Evolutionary conservation across 2,797 vertebrate genomes (phyloP), one percentile per base, ranked within the genome.

Genomic region (Monodelphis domestica): DNA sequence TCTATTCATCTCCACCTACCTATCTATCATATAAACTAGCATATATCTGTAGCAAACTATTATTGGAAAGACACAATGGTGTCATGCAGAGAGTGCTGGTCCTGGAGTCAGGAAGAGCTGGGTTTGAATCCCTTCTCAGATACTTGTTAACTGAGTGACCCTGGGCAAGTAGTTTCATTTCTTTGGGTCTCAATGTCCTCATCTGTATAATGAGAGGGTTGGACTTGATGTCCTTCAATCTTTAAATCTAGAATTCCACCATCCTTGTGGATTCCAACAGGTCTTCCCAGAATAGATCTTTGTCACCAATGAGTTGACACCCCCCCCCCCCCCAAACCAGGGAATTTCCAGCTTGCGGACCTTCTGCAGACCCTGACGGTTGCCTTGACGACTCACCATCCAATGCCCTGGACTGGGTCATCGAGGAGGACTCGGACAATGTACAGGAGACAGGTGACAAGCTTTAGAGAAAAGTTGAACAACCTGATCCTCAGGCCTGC

Each of bases 401-500:
- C 98, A 0, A 98, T 98, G n/a, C 98, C 98, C 97, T 98, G 98
- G 90, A 96, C 97, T 0, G 99, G 99, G 96, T 99, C 99, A 55
- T 99, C 99, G 0, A 99, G 99, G 97, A 99, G 98, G 56, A 99
- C 99, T 0, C 99, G 98, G 21, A 99, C 99, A 5, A 99, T 99
- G 98, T 99, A 99, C 24, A 99, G 98, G 91, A 99, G 98, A 89
- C 99, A 99, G 57, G 99, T 99, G 91, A 99, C 99, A 94, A 99
- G 98, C 99, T 99, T 99, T 98, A 99, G 98, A 0, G 99, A 99
- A 98, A 99, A 99, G 98, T 99, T 99, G 98, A 99, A 99, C 90
- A 99, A 98, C 30, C 99, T 99, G 91, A 99, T 99, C 97, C 99
- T 98, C 94, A 99, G 98, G 97, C 99, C 99, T 99, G 95, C 0